These are phyloP conservation scores for Leptopilina boulardi DNA, from an alignment of 1,140 invertebrate species.

Conservation along the genomic window DNA sequence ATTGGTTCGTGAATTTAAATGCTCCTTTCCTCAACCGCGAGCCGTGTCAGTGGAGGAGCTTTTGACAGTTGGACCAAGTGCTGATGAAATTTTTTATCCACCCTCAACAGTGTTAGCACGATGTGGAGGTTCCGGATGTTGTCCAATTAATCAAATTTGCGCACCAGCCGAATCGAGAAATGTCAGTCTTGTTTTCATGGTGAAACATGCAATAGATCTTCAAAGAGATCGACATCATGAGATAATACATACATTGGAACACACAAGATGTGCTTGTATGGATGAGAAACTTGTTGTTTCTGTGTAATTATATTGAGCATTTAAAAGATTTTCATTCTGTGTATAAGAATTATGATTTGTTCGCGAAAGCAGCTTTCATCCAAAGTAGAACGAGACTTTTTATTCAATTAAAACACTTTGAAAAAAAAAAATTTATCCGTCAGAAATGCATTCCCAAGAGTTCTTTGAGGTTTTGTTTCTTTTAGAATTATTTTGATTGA, in stretches of 20 bases:
- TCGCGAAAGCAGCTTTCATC: conserved; percentile 20
- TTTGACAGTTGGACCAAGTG: conserved; percentile 63
- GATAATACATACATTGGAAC: conserved; percentile 66
- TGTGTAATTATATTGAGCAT: not conserved
- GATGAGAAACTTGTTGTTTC: conserved; percentile 40
- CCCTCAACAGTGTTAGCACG: conserved; percentile 68
- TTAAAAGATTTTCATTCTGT: not conserved
- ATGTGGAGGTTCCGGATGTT: conserved; percentile 70
- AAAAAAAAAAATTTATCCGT: not conserved
- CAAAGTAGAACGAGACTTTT: conserved; percentile 24
- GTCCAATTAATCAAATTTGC: conserved; percentile 64
- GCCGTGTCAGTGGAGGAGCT: conserved; percentile 67
- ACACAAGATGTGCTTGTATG: conserved; percentile 66
- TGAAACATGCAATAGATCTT: conserved; percentile 67
- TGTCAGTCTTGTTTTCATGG: conserved; percentile 69
- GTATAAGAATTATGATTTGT: conserved; percentile 3
- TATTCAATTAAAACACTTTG: not conserved
- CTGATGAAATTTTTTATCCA: conserved; percentile 71
- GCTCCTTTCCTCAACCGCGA: conserved; percentile 65
- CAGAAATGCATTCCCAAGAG: not conserved
- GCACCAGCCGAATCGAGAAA: conserved; percentile 65
- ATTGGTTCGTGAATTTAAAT: conserved; percentile 66
- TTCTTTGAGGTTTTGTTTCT: too few species aligned
- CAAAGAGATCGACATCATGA: conserved; percentile 69
- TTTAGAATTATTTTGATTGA: too few species aligned